phyloP scores from a whole-genome alignment of 2,113 vertebrate genomes.

The Gymnarchus niloticus region DNA sequence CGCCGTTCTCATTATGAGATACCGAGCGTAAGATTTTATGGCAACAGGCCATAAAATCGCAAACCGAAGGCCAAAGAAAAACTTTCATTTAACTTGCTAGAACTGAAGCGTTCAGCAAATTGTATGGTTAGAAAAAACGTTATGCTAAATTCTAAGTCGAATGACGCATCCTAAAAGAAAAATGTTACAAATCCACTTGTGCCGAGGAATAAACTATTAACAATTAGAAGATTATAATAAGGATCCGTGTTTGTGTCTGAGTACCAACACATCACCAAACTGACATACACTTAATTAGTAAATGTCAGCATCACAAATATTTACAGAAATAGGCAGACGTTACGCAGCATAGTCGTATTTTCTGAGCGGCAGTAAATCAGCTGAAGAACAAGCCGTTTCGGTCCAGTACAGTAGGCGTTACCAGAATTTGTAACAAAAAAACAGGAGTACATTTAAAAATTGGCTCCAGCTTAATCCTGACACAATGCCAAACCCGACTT shows the following conservation, averaged over 20 bases:
- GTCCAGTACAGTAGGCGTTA: constrained; percentile 10
- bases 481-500: neutral
- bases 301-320: neutral
- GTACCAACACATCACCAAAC: neutral
- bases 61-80: no score
- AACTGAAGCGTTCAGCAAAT: neutral
- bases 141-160: neutral
- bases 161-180: neutral
- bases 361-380: constrained; percentile 16
- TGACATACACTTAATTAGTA: neutral
- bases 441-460: no score
- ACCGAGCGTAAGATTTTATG: no score
- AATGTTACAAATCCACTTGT: neutral
- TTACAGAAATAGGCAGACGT: neutral
- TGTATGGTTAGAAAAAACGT: no score
- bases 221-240: no score
- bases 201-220: neutral
- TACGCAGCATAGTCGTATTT: neutral
- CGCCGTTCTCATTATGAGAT: no score
- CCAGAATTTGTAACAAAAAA: neutral
- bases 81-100: neutral
- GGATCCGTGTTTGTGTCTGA: no score
- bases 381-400: constrained; percentile 18
- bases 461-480: no score
- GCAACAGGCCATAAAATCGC: no score